Evolutionary conservation across 2,113 vertebrate species (phyloP).

Genomic region (Psophia crepitans): DNA sequence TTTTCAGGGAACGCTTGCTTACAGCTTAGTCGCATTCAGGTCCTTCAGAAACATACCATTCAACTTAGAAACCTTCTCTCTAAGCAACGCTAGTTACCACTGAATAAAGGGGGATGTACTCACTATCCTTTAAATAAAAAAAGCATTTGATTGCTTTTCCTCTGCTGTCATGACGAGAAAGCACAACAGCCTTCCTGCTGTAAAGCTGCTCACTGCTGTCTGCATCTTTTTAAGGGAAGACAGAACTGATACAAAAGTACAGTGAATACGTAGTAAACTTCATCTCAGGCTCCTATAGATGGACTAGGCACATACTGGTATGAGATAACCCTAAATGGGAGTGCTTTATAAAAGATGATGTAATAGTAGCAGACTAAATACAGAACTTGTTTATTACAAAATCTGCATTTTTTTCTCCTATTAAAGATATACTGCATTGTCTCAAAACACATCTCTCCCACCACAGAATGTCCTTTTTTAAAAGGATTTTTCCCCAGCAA

Average conservation of each 20-base stretch:
- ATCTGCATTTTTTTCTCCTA: not conserved
- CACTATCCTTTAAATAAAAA: not conserved
- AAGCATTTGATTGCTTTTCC: not conserved
- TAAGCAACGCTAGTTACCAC: not conserved
- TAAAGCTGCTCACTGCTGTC: not conserved
- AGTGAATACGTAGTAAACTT: not conserved
- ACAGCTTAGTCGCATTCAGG: not conserved
- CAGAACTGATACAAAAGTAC: not conserved
- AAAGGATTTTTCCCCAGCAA: not conserved
- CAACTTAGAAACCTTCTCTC: not conserved
- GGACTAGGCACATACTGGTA: not conserved
- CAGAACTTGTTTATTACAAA: not conserved
- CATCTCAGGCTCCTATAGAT: not conserved
- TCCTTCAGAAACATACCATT: not conserved
- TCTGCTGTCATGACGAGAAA: not conserved
- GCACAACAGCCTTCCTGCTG: not conserved
- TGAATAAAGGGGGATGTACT: not conserved
- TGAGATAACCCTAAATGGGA: not conserved
- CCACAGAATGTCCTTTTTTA: not conserved
- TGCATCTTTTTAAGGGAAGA: not conserved
- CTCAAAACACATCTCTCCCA: not conserved
- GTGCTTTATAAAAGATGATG: not conserved
- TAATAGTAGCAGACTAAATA: not conserved
- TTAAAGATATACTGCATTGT: not conserved
- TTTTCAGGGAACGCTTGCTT: not conserved